phyloP scores from a whole-genome alignment of 2,888 invertebrate genomes.

The Schizotus pectinicornis region DNA sequence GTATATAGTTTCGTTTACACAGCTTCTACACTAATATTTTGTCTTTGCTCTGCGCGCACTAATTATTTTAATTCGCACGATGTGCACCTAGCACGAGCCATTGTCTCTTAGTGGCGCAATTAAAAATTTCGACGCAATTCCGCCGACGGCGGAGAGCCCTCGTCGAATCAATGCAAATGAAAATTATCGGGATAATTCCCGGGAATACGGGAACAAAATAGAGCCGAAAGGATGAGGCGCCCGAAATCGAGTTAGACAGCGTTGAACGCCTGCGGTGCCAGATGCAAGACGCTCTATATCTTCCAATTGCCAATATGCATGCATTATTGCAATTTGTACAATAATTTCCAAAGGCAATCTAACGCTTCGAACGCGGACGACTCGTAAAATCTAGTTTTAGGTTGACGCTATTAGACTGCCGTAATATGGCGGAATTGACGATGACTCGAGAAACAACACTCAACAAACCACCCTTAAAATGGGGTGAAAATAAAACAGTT shows the following conservation, averaged over 20 bases:
- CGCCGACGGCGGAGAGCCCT: background rate
- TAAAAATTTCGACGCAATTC: background rate
- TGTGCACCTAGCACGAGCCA: background rate
- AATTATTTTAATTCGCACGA: constrained; percentile 27
- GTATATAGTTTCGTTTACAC: constrained; percentile 41
- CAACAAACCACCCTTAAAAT: background rate
- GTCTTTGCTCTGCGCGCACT: constrained; percentile 19
- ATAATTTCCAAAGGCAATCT: constrained; percentile 52
- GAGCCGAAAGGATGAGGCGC: constrained; percentile 38
- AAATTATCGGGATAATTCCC: constrained; percentile 38
- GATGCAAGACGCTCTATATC: constrained; percentile 42
- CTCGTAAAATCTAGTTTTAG: constrained; percentile 29
- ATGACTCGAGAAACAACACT: background rate
- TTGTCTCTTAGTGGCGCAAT: background rate
- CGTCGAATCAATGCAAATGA: constrained; percentile 35
- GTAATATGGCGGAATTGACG: background rate
- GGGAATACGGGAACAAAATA: constrained; percentile 35
- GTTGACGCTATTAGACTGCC: constrained; percentile 18
- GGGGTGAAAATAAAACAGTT: too few species aligned
- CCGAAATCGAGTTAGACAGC: constrained; percentile 41
- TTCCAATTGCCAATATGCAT: constrained; percentile 54
- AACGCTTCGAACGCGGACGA: constrained; percentile 38
- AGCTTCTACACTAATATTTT: constrained; percentile 43
- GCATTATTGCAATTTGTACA: constrained; percentile 54
- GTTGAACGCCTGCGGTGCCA: constrained; percentile 43